A percentile compares a stretch with the other conserved stretches of the same genome.
Evolutionary conservation across 2,797 vertebrate species (phyloP).

Genomic region (Caiman crocodilus): DNA sequence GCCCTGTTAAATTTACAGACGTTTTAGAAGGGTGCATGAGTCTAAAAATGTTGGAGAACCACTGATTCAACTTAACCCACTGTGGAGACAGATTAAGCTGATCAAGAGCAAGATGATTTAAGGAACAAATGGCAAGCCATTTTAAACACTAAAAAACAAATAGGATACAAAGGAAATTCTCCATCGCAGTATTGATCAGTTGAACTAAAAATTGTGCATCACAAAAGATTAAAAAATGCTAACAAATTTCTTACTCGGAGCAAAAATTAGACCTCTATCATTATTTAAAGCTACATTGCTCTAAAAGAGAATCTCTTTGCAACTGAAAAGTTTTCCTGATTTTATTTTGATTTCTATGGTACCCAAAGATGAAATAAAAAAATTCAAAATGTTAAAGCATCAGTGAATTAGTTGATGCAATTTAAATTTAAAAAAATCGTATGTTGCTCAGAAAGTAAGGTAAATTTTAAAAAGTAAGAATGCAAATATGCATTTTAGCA

Average conservation of each 20-base stretch:
- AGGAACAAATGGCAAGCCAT: not conserved
- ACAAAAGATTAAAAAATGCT: not conserved
- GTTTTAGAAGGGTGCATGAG: too few species aligned
- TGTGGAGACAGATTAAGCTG: too few species aligned
- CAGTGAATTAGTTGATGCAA: constrained; percentile 66
- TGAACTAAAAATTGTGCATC: not conserved
- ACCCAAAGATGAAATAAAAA: constrained; percentile 5
- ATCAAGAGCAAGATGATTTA: too few species aligned
- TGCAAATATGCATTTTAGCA: constrained; percentile 95
- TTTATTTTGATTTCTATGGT: not conserved
- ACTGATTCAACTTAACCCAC: too few species aligned
- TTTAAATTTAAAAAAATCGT: constrained; percentile 65
- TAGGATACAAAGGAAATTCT: not conserved
- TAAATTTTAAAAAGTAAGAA: constrained; percentile 96
- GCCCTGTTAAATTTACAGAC: too few species aligned
- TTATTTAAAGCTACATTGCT: not conserved
- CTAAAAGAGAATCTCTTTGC: not conserved
- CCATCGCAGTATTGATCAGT: not conserved
- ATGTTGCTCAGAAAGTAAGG: constrained; percentile 76
- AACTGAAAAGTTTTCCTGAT: fast-evolving
- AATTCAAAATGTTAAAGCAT: constrained; percentile 7
- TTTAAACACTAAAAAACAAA: not conserved
- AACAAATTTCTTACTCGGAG: not conserved
- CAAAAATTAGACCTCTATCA: not conserved
- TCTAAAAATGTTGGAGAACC: too few species aligned